Percentiles rank a stretch among this genome's conserved stretches.
phyloP scores from a whole-genome alignment of 1,140 invertebrate species.

The Oryctes rhinoceros region DNA sequence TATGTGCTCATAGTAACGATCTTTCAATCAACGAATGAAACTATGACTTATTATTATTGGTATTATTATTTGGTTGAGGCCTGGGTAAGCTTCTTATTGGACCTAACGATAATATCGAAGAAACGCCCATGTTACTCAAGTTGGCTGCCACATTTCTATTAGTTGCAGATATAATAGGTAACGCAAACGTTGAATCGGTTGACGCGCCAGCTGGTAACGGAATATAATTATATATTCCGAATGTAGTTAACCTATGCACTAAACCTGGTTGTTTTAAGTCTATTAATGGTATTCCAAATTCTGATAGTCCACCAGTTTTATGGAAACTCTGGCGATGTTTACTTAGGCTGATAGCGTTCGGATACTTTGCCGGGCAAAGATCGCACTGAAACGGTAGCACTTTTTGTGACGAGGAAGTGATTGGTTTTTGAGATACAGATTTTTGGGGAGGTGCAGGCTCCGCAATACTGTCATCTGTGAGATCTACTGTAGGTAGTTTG shows the following conservation, averaged over 20 bases:
- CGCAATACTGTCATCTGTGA: conserved; percentile 54
- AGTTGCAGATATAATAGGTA: conserved; percentile 76
- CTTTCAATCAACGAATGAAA: not conserved
- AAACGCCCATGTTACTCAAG: conserved; percentile 64
- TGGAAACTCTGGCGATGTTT: conserved; percentile 77
- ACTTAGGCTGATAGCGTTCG: conserved; percentile 69
- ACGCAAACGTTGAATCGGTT: conserved; percentile 71
- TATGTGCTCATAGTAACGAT: not conserved
- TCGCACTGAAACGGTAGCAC: conserved; percentile 70
- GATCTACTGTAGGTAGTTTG: conserved; percentile 54
- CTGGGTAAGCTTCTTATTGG: conserved; percentile 63
- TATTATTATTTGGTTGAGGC: conserved; percentile 32
- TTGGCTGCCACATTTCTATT: conserved; percentile 70
- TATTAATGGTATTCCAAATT: conserved; percentile 76
- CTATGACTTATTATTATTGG: not conserved
- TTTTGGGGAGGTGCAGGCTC: conserved; percentile 33
- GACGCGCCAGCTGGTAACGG: conserved; percentile 70
- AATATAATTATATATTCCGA: conserved; percentile 79
- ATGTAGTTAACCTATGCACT: conserved; percentile 68
- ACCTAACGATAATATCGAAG: conserved; percentile 74
- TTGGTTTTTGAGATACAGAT: conserved; percentile 13
- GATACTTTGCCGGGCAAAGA: conserved; percentile 75
- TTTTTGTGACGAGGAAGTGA: conserved; percentile 43
- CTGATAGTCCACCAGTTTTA: conserved; percentile 64
- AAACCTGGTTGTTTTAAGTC: conserved; percentile 74